These are phyloP conservation scores for Solen grandis DNA, from an alignment of 1,140 invertebrate species.

Conservation along the genomic window DNA sequence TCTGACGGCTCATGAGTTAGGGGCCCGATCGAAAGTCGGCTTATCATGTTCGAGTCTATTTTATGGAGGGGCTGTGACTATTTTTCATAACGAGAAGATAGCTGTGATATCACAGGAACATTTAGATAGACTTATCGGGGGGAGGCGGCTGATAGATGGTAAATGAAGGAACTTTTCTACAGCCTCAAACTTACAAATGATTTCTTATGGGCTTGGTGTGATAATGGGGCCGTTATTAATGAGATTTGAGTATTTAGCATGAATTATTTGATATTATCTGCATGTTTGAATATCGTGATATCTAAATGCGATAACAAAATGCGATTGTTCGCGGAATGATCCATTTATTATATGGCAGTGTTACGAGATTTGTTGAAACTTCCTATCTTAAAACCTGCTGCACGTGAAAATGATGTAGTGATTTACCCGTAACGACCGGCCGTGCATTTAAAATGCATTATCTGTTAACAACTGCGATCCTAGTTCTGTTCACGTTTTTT, in stretches of 20 bases:
- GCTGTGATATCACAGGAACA: conserved; percentile 40
- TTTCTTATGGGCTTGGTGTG: conserved; percentile 33
- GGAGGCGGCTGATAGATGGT: conserved; percentile 29
- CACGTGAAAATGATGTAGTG: no score
- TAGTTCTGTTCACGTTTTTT: no score
- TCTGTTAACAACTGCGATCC: no score
- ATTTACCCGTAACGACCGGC: no score
- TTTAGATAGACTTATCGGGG: conserved; percentile 52
- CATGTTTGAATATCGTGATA: neutral
- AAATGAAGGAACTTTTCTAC: conserved; percentile 27
- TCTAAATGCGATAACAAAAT: neutral
- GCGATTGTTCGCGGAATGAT: neutral
- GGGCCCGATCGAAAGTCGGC: no score
- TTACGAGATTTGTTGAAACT: no score
- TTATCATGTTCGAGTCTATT: conserved; percentile 48
- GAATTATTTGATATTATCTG: neutral
- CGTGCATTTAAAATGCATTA: no score
- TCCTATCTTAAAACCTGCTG: no score
- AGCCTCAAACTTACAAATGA: conserved; percentile 51
- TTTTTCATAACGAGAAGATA: conserved; percentile 54
- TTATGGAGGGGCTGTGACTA: conserved; percentile 55
- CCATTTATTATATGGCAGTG: no score
- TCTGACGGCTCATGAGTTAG: conserved; percentile 46
- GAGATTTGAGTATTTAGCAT: neutral
- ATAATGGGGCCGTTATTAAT: conserved; percentile 48